Evolutionary conservation across 2,888 invertebrate species (phyloP), one percentile per base, ranked within the genome.

Genomic region (Hoplodrina blanda): DNA sequence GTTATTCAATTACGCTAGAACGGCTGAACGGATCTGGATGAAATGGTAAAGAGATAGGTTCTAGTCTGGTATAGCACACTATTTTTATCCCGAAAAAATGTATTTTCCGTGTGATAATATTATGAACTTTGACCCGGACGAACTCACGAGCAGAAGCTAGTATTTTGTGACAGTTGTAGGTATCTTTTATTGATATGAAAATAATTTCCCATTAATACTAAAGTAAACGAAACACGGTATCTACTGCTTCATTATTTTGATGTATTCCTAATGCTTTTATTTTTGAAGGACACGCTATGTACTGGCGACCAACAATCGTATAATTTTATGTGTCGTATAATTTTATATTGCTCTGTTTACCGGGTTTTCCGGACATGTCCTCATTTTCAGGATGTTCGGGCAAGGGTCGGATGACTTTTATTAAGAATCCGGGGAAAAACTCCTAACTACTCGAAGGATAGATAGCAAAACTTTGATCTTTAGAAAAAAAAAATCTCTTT

Each of bases 181-280:
- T 17, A 55, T 30, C 10, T 33, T 44, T n/a, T 11, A 49, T 20
- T 41, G 49, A 64, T 41, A 74, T 15, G 37, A 37, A 54, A 49
- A 37, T 64, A 65, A 65, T 66, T 41, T 49, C 20, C 25, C 25
- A 41, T 15, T 46, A 54, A 30, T 37, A 49, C 17, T 11, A 59
- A 44, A 13, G 25, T 37, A 54, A 74, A 74, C 46, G 33, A 49
- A 70, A 77, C 41, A 62, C n/a, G 33, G 20, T 46, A 46, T 11
- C 41, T 33, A 20, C 25, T 56, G 19, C 11, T 19, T 37, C 19
- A 63, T 75, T 72, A 72, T 78, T 61, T 64, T 57, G 72, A 64
- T 76, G 73, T 61, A 57, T 73, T 53, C 25, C 30, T 63, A 61
- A 72, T 64, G 37, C 41, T 52, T 72, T 56, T 37, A 53, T 54